Evolutionary conservation across 2,888 invertebrate species (phyloP).

Genomic region (Philereme vetulata): DNA sequence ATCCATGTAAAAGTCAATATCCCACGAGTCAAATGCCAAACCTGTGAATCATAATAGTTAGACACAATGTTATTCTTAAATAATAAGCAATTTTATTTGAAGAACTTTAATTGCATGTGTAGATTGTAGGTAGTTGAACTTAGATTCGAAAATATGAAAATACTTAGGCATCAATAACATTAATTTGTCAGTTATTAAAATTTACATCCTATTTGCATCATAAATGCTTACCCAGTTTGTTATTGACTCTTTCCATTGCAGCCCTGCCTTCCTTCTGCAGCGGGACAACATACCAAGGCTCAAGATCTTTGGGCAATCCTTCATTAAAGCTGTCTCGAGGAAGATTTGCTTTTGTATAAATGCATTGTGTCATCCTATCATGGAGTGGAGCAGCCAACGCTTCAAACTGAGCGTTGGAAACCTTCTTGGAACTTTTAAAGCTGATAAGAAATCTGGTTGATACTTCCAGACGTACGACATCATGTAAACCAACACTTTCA

Average conservation of each 20-base stretch:
- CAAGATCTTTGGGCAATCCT: conserved; percentile 84
- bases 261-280: conserved; percentile 89
- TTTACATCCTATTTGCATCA: background rate
- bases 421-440: conserved; percentile 64
- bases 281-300: conserved; percentile 93
- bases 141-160: no score
- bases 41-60: conserved; percentile 73
- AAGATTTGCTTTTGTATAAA: conserved; percentile 87
- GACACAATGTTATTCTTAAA: no score
- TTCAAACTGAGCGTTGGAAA: conserved; percentile 65
- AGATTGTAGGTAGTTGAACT: no score
- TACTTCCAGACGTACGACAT: conserved; percentile 91
- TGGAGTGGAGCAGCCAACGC: conserved; percentile 86
- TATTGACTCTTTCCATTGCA: conserved; percentile 92
- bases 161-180: no score
- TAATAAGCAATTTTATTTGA: no score
- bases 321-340: conserved; percentile 88
- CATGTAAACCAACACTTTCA: conserved; percentile 89
- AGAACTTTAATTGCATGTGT: no score
- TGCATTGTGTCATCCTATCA: conserved; percentile 97
- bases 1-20: conserved; percentile 94
- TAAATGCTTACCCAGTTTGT: conserved; percentile 85
- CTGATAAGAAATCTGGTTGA: conserved; percentile 90
- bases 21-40: conserved; percentile 96
- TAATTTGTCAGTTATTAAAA: no score